Conservation (phyloP, 2,797 vertebrate species). For the Sorex maritimensis region DNA sequence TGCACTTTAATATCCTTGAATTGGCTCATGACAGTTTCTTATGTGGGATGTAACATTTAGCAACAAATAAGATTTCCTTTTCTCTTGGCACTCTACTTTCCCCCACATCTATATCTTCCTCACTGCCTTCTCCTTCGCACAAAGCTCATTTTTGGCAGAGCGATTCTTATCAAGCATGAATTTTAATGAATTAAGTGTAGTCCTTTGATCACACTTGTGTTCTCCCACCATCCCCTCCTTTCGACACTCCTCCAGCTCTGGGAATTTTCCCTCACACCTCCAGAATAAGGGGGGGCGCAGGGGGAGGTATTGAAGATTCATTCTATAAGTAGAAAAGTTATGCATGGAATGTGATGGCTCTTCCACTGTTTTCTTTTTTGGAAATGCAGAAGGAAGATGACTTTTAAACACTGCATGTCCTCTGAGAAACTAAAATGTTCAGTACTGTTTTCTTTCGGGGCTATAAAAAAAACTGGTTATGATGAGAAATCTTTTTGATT, state of each 20-base stretch:
- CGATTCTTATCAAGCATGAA: constrained; percentile 16
- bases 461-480: constrained; percentile 64
- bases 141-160: constrained; percentile 81
- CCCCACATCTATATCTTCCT: constrained; percentile 40
- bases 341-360: constrained; percentile 72
- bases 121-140: constrained; percentile 73
- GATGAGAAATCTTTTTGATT: constrained; percentile 39
- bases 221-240: constrained; percentile 60
- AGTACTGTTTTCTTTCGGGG: constrained; percentile 70
- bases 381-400: constrained; percentile 66
- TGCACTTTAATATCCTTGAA: constrained; percentile 78
- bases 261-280: constrained; percentile 82
- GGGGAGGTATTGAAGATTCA: constrained; percentile 69
- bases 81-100: constrained; percentile 31
- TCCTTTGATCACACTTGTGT: constrained; percentile 71
- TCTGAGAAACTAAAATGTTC: constrained; percentile 74
- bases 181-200: constrained; percentile 82
- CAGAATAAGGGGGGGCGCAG: constrained; percentile 53
- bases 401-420: constrained; percentile 75
- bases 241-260: constrained; percentile 59
- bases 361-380: constrained; percentile 65
- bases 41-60: constrained; percentile 82
- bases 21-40: constrained; percentile 79
- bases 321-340: constrained; percentile 81
- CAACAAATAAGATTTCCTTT: constrained; percentile 43